Evolutionary conservation across 1,140 invertebrate genomes (phyloP), one percentile per base, ranked within the genome.

Genomic region (Philotrypesis tridentata): DNA sequence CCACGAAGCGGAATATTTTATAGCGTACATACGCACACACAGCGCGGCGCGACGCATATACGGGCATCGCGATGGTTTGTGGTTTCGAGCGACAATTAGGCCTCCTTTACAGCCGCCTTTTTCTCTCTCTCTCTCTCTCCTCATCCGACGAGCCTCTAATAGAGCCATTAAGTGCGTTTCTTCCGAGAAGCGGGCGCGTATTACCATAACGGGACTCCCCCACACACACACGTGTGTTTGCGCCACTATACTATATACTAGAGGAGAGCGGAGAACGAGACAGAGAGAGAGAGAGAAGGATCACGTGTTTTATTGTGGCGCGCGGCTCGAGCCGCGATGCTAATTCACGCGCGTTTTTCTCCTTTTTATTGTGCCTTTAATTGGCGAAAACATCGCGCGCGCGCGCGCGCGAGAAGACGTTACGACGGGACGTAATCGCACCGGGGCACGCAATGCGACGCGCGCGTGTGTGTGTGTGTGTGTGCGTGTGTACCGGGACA

Each of bases 151-250:
- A 65, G 60, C 23, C 63, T 65, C 63, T 80, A 60, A 80, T 80
- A 75, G 61, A 80, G 71, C 40, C 68, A 80, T 80, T 75, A 74
- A 68, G n/a, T 21, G 29, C n/a, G 67, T 17, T 33, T 31, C 31
- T 71, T 73, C 48, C 25, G 5, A 73, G 78, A 73, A 74, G 8
- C 17, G 60, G 80, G 37, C 60, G 43, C 68, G 63, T 81, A 84
- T 82, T 85, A 83, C 82, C 84, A 85, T 71, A 83, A 82, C 60
- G 68, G 82, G 43, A 82, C 77, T 55, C 48, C 48, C 48, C 48
- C 48, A 17, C 17, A 17, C 12, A 12, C 12, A 5, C 17, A 43
- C 12, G 9, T 48, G 43, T 48, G 4, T 0, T 48, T 48, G 5
- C 12, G 77, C 84, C 83, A 84, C 80, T 83, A 85, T 61, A 80